Percentiles rank a stretch among this genome's conserved stretches.
Evolutionary conservation across 2,888 invertebrate genomes (phyloP).

Genomic region (Eilema depressum): DNA sequence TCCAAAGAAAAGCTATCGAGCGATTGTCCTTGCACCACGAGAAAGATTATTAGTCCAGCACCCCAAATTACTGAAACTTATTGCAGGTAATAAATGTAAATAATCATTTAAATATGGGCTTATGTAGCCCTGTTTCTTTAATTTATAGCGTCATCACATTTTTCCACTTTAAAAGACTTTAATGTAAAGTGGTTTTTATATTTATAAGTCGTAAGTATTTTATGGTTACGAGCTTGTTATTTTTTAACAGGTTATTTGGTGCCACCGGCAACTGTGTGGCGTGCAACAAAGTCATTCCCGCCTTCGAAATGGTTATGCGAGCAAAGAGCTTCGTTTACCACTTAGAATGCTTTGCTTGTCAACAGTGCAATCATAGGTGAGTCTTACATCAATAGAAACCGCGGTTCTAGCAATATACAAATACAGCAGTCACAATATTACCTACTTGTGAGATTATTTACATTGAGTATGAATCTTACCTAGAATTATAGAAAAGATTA

Average conservation of each 20-base stretch:
- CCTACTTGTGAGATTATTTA: too few species aligned
- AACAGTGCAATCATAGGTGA: slow-evolving; percentile 97
- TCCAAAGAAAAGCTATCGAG: neutral
- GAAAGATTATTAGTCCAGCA: neutral
- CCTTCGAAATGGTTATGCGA: slow-evolving; percentile 98
- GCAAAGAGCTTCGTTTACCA: slow-evolving; percentile 97
- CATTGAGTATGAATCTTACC: neutral
- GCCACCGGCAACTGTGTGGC: slow-evolving; percentile 96
- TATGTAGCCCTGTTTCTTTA: slow-evolving; percentile 6
- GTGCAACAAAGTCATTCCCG: slow-evolving; percentile 96
- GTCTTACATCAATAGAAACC: slow-evolving; percentile 23
- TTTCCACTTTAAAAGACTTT: slow-evolving; percentile 51
- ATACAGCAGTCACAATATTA: neutral
- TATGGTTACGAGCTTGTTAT: slow-evolving; percentile 62
- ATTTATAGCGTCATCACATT: slow-evolving; percentile 35
- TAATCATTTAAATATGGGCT: neutral
- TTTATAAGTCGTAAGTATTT: slow-evolving; percentile 65
- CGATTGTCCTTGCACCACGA: neutral
- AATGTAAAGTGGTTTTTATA: slow-evolving; percentile 64
- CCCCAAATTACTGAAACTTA: neutral
- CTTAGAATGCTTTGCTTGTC: slow-evolving; percentile 97
- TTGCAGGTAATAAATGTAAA: neutral
- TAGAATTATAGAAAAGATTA: slow-evolving; percentile 1
- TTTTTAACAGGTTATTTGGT: slow-evolving; percentile 92
- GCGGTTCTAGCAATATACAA: neutral